phyloP scores from a whole-genome alignment of 2,113 vertebrate genomes.

The Hippolais icterina region DNA sequence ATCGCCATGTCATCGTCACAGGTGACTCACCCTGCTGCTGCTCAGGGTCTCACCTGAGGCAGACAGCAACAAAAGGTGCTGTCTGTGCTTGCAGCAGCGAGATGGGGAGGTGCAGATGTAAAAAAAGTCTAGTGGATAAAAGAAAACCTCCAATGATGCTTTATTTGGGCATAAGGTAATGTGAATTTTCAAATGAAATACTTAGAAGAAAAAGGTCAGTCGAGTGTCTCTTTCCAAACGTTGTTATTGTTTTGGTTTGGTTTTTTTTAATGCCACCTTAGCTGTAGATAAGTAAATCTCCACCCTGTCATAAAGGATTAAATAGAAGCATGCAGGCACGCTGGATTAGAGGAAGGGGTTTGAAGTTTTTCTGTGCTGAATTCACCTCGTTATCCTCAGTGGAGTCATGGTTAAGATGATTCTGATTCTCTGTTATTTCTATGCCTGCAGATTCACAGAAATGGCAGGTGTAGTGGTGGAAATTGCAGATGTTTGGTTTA shows the following conservation, averaged over 20 bases:
- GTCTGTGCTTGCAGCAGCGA: rapidly evolving
- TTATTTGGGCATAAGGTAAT: neutral
- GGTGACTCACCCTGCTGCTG: constrained; percentile 64
- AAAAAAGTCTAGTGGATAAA: neutral
- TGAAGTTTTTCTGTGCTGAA: neutral
- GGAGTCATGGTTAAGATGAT: neutral
- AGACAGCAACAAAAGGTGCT: neutral
- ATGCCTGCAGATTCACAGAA: neutral
- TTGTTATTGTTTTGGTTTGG: neutral
- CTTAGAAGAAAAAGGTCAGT: neutral
- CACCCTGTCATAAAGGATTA: neutral
- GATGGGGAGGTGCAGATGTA: neutral
- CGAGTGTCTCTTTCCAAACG: neutral
- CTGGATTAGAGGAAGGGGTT: neutral
- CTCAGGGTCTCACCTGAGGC: neutral
- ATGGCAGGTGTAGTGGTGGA: neutral
- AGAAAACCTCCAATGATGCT: neutral
- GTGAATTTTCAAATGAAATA: neutral
- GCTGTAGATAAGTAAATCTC: neutral
- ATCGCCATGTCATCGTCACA: constrained; percentile 91
- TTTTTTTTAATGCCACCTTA: neutral
- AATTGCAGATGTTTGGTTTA: neutral
- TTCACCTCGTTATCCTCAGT: neutral
- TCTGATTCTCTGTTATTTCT: neutral
- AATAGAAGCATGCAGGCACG: rapidly evolving